Evolutionary conservation across 2,888 invertebrate species (phyloP), one percentile per base, ranked within the genome.

Genomic region (Oscheius myriophilus): DNA sequence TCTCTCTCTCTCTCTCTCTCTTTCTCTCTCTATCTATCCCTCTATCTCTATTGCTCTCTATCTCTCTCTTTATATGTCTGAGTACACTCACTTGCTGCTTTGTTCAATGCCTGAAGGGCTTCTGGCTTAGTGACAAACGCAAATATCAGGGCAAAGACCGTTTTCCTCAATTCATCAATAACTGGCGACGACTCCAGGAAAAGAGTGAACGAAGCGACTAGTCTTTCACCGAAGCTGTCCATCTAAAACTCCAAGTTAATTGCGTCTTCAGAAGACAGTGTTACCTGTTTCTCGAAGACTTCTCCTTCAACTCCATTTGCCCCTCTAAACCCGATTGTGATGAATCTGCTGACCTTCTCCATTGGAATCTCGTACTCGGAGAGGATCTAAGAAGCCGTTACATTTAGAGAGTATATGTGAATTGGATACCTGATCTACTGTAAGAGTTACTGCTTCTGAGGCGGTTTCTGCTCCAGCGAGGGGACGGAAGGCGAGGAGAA

Each of bases 271-370:
- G 16, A 25, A 6, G 16, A n/a, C 18, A 33, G 23, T 45, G 53
- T 61, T 18, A 67, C 70, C 70, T 51, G 55, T 45, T 63, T 42
- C 53, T 64, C 71, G 51, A 33, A 55, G 25, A 59, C 25, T 43
- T 12, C n/a, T 2, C n/a, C n/a, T 39, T 51, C 42, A 23, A 41
- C 25, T 68, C 64, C 63, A 51, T 16, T 39, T 23, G 41, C 11
- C 42, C 45, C 63, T 39, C 52, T 63, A 9, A 79, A 45, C 16
- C 80, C 80, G 53, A 52, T 58, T 21, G 68, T 62, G 18, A 81
- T 64, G 18, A 71, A 65, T 12, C 79, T 71, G n/a, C 64, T 59
- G 23, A 81, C 65, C 42, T 76, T 67, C 12, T 80, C 78, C 70
- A 74, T 45, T n/a, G 62, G 26, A 21, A 80, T 54, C 26, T 71